Base-by-base conservation (phyloP, 1,140 invertebrate species). In the Drosophila sturtevanti region DNA sequence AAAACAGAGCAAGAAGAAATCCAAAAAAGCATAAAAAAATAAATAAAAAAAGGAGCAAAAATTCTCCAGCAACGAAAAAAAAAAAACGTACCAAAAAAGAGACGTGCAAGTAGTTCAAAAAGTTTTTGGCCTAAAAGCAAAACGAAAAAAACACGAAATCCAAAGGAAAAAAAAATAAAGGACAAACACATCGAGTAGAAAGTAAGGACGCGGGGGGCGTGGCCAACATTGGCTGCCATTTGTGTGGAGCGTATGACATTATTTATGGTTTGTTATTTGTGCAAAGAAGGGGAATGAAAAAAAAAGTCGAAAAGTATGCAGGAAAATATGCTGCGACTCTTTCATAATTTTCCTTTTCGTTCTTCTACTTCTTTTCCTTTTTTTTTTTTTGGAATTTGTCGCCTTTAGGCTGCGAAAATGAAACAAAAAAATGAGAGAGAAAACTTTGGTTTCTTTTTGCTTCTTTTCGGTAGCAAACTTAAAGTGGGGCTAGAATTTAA, bases 241-340 rank as follows among this genome's bases (percentile, higher is more conserved):
- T 79, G 70, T 78, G 74, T 63, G 56, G 73, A 82, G 84, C 79
- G 84, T 89, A 84, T 89, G 84, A 89, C 84, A 89, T 89, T 89
- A 89, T 89, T 89, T 89, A 89, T 89, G 84, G 84, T 89, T 89
- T 89, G 84, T 89, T 89, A 84, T 89, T 89, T 89, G 72, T 76
- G 77, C 67, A 84, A 48, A 48, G 41, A 18, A 21, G 41, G 41
- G 18, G 41, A 3, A 14, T 4, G 2, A 14, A 14, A 44, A 44
- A 18, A 44, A 21, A 56, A 11, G 22, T 4, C 18, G 31, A 72
- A 84, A 87, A 89, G 77, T 84, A 89, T 82, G 84, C 72, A 77
- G 82, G 84, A 84, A 89, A 87, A 87, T 87, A 87, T 87, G 84
- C 80, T 87, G 79, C 84, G 84, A 89, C 77, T 89, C 84, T 89